Conservation (phyloP, 2,113 vertebrate genomes). For the Hemiscyllium ocellatum region DNA sequence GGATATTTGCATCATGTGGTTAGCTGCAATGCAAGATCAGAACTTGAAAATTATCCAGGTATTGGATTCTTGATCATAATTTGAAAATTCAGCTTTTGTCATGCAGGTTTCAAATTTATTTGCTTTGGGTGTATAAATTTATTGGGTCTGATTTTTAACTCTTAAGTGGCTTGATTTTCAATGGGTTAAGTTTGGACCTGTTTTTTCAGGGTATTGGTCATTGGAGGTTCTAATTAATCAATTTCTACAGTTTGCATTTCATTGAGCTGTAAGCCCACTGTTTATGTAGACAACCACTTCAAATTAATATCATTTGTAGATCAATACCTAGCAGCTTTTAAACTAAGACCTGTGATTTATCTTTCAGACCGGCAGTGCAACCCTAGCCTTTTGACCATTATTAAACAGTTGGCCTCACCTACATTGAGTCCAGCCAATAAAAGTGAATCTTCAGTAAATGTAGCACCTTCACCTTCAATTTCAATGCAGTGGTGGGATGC, state of each 20-base stretch:
- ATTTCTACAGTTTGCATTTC: neutral
- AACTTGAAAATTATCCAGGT: neutral
- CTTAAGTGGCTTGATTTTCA: neutral
- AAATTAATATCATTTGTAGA: neutral
- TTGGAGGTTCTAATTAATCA: neutral
- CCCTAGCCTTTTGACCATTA: conserved; percentile 73
- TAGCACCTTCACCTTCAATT: conserved; percentile 53
- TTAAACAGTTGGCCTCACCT: conserved; percentile 62
- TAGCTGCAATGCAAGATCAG: neutral
- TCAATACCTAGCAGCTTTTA: neutral
- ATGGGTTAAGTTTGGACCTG: no score
- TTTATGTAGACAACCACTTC: neutral
- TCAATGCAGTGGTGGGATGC: conserved; percentile 74
- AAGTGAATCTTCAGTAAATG: conserved; percentile 49
- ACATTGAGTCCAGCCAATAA: conserved; percentile 60
- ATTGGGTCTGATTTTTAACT: neutral
- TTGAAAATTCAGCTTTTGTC: neutral
- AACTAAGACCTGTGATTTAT: conserved; percentile 19
- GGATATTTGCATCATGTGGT: no score
- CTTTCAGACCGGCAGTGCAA: conserved; percentile 75
- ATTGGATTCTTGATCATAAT: neutral
- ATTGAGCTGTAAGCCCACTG: neutral
- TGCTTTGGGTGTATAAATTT: neutral
- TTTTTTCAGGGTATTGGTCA: neutral
- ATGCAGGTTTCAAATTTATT: neutral